These are phyloP conservation scores for Elmis aenea DNA, from an alignment of 2,888 invertebrate genomes.

Conservation along the genomic window DNA sequence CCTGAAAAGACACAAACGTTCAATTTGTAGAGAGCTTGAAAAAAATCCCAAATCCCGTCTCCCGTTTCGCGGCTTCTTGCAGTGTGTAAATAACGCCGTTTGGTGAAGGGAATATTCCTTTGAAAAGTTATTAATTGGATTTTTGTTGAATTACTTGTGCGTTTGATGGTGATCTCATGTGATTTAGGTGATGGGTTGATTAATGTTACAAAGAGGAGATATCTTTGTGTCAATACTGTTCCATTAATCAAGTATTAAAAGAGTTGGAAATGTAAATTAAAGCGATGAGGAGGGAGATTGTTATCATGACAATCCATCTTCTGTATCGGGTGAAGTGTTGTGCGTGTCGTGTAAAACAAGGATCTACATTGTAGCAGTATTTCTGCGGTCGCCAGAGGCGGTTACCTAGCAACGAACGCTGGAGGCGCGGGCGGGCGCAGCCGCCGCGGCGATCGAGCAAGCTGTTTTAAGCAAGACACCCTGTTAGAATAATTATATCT, in stretches of 20 bases:
- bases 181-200: too few relatives aligned
- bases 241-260: conserved; percentile 28
- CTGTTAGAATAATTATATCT: conserved; percentile 50
- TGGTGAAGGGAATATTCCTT: too few relatives aligned
- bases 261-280: conserved; percentile 34
- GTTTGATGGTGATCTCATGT: too few relatives aligned
- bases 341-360: conserved; percentile 48
- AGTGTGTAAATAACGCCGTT: too few relatives aligned
- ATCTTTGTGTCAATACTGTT: not conserved
- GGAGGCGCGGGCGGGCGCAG: conserved; percentile 33
- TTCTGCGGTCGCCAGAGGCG: conserved; percentile 46
- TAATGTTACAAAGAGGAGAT: not conserved
- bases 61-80: too few relatives aligned
- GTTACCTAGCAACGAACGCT: conserved; percentile 44
- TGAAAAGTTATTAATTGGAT: too few relatives aligned
- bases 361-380: conserved; percentile 48
- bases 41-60: too few relatives aligned
- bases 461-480: conserved; percentile 50
- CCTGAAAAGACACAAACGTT: too few relatives aligned
- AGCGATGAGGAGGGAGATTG: conserved; percentile 34
- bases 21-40: too few relatives aligned
- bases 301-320: conserved; percentile 45
- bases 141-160: too few relatives aligned
- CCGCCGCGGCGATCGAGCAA: conserved; percentile 42
- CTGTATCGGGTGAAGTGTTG: conserved; percentile 42